Evolutionary conservation across 37 sponge, comb jelly and placozoan species (phyloP), one percentile per base, ranked within the genome.

Genomic region (Oopsacas minuta): DNA sequence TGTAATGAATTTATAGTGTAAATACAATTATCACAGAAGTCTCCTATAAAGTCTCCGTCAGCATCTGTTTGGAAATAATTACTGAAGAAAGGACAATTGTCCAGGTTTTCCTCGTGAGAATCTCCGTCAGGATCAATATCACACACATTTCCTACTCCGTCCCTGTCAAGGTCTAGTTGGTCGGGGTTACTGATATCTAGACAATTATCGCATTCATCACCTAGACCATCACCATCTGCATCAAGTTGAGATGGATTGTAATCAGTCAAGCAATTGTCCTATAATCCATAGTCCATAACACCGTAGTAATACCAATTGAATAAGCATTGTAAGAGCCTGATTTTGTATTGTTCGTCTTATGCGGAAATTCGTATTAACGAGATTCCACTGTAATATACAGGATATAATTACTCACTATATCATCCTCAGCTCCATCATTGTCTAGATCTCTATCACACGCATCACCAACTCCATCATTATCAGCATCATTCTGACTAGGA

Each of bases 151-250:
- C 96, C 96, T 0, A 87, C 1, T 0, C 87, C 84, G 52, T 95
- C 92, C 15, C 83, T 17, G 39, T 97, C 94, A 10, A 84, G 34
- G 84, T 97, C 93, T 34, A 88, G 82, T 84, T 94, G 95, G 34
- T 83, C 17, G 35, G 83, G 37, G 81, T 97, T 97, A 22, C 39
- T 39, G 23, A 87, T 37, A 20, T 0, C 8, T 39, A 52, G 84
- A 49, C 97, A 97, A 86, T 91, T 93, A 38, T 96, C 96, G 89
- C 96, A 96, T 3, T 0, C 52, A 86, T 96, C 90, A 28, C 92
- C 92, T 75, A 88, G 37, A 0, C 91, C 86, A 83, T 96, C 96
- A 20, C 85, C 37, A 86, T 96, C 96, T 0, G 36, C 30, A 39
- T 96, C 94, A 0, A 0, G 7, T 82, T 93, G 94, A 42, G 83